Conservation (phyloP, 2,113 vertebrate species). For the Cochlearius cochlearius region DNA sequence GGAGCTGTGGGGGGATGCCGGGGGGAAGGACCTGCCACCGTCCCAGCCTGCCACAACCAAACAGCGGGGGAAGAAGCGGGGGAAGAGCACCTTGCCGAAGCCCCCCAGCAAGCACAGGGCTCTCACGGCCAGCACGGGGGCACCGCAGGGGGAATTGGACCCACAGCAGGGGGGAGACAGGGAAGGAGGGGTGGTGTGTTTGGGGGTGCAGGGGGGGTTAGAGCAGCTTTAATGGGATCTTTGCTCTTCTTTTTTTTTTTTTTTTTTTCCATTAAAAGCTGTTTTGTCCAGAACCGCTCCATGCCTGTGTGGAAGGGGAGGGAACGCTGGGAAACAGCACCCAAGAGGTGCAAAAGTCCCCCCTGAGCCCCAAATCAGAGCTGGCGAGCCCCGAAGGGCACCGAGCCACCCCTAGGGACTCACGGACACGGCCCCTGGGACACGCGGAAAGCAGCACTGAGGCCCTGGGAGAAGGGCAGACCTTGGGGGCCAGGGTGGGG, state of each 20-base stretch:
- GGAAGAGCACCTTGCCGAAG: fast-evolving
- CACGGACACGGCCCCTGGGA: no score
- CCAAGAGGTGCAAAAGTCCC: background rate
- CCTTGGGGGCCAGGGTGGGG: fast-evolving
- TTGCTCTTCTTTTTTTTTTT: background rate
- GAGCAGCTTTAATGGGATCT: background rate
- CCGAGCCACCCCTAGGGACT: background rate
- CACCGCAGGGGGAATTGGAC: background rate
- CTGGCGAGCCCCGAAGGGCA: background rate
- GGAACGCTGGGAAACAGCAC: background rate
- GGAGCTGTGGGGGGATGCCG: background rate
- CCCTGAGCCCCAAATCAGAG: background rate
- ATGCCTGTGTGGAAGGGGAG: no score
- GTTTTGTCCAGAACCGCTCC: background rate
- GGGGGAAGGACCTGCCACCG: background rate
- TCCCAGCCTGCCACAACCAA: fast-evolving
- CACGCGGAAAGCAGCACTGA: background rate
- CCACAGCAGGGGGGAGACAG: fast-evolving
- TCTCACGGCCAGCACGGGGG: background rate
- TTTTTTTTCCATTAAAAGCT: background rate
- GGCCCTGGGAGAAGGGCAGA: background rate
- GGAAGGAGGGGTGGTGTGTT: background rate
- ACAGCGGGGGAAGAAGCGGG: background rate
- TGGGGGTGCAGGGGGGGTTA: no score
- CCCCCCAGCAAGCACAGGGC: background rate